phyloP scores from a whole-genome alignment of 2,113 vertebrate species.

The Cheilinus undulatus region DNA sequence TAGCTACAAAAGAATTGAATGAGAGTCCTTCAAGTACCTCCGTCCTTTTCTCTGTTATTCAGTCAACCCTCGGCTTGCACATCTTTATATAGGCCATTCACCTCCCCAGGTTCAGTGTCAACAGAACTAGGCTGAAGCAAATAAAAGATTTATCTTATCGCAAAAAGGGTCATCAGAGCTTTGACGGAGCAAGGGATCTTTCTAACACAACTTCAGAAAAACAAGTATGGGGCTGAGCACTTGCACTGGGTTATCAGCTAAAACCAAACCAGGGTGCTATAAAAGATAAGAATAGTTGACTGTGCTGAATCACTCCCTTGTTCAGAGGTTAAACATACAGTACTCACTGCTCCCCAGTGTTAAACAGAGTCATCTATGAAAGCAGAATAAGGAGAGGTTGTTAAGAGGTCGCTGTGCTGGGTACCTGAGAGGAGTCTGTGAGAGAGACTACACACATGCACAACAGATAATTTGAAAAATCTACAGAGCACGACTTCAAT shows the following conservation, averaged over 20 bases:
- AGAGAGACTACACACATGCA: not conserved
- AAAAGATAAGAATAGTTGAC: constrained; percentile 64
- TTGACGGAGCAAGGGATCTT: constrained; percentile 9
- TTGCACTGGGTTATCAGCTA: constrained; percentile 60
- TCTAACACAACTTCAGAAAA: not conserved
- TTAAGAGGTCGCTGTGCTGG: constrained; percentile 5
- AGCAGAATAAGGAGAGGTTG: not conserved
- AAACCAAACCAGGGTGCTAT: constrained; percentile 60
- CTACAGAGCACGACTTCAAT: not conserved
- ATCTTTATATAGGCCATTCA: constrained; percentile 31
- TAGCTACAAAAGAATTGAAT: not conserved
- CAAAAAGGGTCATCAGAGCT: constrained; percentile 25
- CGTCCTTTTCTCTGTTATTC: constrained; percentile 14
- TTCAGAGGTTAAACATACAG: constrained; percentile 4
- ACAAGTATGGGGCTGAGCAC: constrained; percentile 2
- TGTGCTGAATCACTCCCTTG: constrained; percentile 57
- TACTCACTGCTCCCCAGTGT: not conserved
- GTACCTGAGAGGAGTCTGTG: not conserved
- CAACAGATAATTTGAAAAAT: not conserved
- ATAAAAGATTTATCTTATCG: constrained; percentile 61
- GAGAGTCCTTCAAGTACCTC: not conserved
- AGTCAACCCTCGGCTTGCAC: not conserved
- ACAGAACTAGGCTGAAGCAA: constrained; percentile 52
- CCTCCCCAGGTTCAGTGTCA: constrained; percentile 31
- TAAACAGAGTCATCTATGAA: not conserved